A percentile compares a stretch with the other conserved stretches of the same genome.
Conservation (phyloP, 2,797 vertebrate genomes). For the Esox lucius region DNA sequence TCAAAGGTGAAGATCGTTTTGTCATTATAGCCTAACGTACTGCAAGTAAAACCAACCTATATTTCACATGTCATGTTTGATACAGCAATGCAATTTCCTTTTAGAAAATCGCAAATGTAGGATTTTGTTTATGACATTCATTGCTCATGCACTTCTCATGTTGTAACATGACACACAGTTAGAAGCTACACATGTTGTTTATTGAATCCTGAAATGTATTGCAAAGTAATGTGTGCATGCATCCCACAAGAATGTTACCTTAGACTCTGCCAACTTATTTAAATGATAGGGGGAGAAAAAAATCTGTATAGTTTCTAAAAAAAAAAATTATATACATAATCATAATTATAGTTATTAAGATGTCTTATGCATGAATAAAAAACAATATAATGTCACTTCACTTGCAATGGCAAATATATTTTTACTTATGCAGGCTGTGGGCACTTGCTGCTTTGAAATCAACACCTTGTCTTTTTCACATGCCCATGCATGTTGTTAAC, state of each 20-base stretch:
- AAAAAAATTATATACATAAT: neutral
- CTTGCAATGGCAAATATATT: neutral
- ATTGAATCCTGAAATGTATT: neutral
- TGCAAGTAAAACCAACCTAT: no score
- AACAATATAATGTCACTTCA: neutral
- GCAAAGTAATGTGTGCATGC: slow-evolving; percentile 3
- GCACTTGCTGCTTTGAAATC: neutral
- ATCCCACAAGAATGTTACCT: slow-evolving; percentile 14
- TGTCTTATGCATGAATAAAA: neutral
- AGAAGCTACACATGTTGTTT: neutral
- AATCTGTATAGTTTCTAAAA: no score
- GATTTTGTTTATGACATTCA: neutral
- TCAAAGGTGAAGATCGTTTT: neutral
- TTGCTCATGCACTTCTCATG: neutral
- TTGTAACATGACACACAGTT: neutral
- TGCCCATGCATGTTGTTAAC: neutral
- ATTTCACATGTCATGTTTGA: neutral
- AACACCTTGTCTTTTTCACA: neutral
- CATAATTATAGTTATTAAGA: neutral
- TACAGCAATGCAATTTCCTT: neutral
- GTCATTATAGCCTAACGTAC: no score
- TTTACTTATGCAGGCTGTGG: neutral
- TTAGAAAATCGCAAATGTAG: neutral
- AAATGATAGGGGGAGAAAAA: neutral
- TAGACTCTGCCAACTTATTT: neutral